Evolutionary conservation across 2,113 vertebrate species (phyloP).

Genomic region (Mungos mungo): DNA sequence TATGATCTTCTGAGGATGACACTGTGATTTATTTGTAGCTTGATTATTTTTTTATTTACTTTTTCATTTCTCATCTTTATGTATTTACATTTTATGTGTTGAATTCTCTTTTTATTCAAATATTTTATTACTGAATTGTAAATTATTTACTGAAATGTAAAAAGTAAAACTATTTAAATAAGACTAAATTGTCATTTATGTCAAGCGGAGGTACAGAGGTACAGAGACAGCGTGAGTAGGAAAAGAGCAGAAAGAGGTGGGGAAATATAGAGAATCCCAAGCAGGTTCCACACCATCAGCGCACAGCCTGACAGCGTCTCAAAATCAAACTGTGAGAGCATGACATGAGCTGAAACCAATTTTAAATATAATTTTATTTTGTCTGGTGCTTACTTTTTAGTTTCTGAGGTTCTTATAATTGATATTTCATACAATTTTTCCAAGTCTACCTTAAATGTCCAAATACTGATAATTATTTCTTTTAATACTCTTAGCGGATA

Average conservation of each 20-base stretch:
- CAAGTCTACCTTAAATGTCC: neutral
- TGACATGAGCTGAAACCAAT: too few species aligned
- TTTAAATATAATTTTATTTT: slow-evolving; percentile 28
- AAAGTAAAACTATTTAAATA: neutral
- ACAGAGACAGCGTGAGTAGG: too few species aligned
- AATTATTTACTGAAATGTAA: neutral
- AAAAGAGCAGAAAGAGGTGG: too few species aligned
- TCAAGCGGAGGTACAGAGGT: neutral
- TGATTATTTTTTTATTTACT: neutral
- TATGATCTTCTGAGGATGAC: neutral
- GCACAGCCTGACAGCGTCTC: too few species aligned
- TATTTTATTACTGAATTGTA: neutral
- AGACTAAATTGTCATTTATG: neutral
- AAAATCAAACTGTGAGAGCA: too few species aligned
- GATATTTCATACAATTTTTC: neutral
- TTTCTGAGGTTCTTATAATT: neutral
- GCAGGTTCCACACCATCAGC: too few species aligned
- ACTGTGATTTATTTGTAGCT: neutral
- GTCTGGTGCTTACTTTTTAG: neutral
- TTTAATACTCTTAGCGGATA: neutral
- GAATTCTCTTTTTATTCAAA: neutral
- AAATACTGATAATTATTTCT: neutral
- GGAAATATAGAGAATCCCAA: too few species aligned
- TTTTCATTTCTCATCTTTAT: neutral
- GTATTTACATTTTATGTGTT: neutral